These are phyloP conservation scores for Drosophila yakuba DNA, from an alignment of 1,140 invertebrate species.

Conservation along the genomic window DNA sequence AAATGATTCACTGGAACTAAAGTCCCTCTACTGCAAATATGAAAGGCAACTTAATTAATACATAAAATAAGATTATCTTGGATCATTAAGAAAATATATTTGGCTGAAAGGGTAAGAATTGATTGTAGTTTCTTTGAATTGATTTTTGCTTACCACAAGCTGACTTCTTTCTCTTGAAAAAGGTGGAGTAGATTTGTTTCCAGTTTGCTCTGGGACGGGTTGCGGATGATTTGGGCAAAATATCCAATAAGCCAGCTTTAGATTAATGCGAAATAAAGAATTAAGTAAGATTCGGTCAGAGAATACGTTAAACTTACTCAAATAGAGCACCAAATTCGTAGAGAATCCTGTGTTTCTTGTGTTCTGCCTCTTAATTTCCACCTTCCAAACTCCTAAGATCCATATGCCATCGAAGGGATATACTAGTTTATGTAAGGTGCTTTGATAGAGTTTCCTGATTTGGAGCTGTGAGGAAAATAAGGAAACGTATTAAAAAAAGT, in stretches of 20 bases:
- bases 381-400: background rate
- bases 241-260: background rate
- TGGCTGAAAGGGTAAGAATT: too few species aligned
- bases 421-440: background rate
- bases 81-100: too few species aligned
- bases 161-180: background rate
- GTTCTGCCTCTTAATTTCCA: too few species aligned
- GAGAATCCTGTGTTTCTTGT: too few species aligned
- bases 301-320: background rate
- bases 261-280: background rate
- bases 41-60: background rate
- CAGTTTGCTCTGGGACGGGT: background rate
- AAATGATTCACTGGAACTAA: background rate
- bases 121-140: too few species aligned
- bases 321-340: background rate
- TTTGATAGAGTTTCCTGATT: background rate
- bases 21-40: background rate
- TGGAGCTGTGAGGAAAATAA: background rate
- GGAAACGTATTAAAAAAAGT: background rate
- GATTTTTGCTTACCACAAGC: background rate
- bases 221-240: too few species aligned
- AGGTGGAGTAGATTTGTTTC: too few species aligned
- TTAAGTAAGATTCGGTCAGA: background rate
- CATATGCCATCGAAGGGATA: too few species aligned
- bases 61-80: too few species aligned